phyloP scores from a whole-genome alignment of 2,797 vertebrate species.

The Sebastes ruberrimus region DNA sequence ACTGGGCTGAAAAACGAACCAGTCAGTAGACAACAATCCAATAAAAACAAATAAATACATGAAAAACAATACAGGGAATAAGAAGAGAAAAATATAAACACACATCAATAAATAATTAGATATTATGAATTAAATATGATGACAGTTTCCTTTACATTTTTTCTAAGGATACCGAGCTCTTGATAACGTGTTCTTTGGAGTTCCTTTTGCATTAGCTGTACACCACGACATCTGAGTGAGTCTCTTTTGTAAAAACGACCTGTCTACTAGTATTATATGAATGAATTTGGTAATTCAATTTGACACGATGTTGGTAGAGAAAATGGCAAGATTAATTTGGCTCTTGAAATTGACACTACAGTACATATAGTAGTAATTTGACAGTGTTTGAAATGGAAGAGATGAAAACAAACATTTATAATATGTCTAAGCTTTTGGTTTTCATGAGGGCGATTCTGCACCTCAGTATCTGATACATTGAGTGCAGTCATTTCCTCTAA shows the following conservation, averaged over 20 bases:
- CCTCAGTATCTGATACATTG: too few relatives aligned
- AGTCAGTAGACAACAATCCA: too few relatives aligned
- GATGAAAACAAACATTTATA: background rate
- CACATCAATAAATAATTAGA: too few relatives aligned
- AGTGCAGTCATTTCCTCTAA: background rate
- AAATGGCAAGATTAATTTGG: background rate
- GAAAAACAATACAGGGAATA: too few relatives aligned
- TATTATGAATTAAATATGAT: too few relatives aligned
- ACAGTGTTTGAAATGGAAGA: background rate
- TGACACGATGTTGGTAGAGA: background rate
- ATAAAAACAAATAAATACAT: too few relatives aligned
- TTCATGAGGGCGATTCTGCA: background rate
- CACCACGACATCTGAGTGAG: background rate
- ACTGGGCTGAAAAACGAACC: too few relatives aligned
- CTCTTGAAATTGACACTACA: background rate
- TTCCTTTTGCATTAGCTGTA: too few relatives aligned
- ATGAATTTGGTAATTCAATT: background rate
- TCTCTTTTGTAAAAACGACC: background rate
- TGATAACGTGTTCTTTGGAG: fast-evolving
- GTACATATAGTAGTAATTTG: background rate
- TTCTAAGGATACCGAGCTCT: too few relatives aligned
- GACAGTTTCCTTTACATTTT: too few relatives aligned
- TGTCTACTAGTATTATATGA: background rate
- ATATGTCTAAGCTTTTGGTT: background rate
- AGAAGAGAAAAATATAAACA: too few relatives aligned